Percentiles rank a stretch among this genome's conserved stretches.
Evolutionary conservation across 2,113 vertebrate species (phyloP).

Genomic region (Campylomormyrus tamandua): DNA sequence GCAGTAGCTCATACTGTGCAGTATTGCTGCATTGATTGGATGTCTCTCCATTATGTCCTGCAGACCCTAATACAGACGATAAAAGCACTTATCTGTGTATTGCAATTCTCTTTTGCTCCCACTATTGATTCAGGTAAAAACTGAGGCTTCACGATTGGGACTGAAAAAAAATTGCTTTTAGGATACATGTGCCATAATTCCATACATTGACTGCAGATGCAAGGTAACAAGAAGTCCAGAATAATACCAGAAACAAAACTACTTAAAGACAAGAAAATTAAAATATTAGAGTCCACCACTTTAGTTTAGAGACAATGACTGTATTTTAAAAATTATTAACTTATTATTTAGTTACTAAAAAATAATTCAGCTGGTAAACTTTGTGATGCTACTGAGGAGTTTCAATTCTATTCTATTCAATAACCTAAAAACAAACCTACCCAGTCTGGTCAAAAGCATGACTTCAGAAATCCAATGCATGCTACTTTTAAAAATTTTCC

Average conservation of each 20-base stretch:
- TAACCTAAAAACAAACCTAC: background rate
- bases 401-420: no score
- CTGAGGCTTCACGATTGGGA: background rate
- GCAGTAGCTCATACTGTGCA: slow-evolving; percentile 3
- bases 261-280: background rate
- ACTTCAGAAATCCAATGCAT: background rate
- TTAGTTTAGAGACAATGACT: background rate
- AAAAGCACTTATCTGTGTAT: background rate
- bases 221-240: background rate
- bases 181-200: background rate
- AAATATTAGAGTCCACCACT: background rate
- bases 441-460: background rate
- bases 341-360: background rate
- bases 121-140: background rate
- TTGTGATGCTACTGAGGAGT: background rate
- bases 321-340: background rate
- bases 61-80: background rate
- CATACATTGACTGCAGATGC: background rate
- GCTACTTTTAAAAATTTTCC: background rate
- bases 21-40: background rate
- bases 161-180: background rate
- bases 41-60: slow-evolving; percentile 9
- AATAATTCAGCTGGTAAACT: background rate
- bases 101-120: background rate
- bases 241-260: background rate